A percentile compares a stretch with the other conserved stretches of the same genome.
phyloP scores from a whole-genome alignment of 2,113 vertebrate genomes.

The Dromaius novaehollandiae region DNA sequence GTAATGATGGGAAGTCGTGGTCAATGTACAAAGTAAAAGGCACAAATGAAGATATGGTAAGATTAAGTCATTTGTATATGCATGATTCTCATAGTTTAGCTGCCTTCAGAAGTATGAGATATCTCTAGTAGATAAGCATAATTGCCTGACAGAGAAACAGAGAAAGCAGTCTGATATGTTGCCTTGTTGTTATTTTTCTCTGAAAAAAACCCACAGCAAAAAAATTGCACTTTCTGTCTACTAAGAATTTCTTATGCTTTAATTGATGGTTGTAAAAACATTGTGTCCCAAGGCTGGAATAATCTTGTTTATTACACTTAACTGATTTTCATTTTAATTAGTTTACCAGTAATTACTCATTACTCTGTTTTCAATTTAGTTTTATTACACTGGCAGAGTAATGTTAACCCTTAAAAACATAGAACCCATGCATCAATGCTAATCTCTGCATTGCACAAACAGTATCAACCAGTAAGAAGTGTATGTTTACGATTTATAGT shows the following conservation, averaged over 20 bases:
- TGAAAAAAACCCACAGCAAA: background rate
- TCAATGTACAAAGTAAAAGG: constrained; percentile 94
- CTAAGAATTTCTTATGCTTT: constrained; percentile 34
- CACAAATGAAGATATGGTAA: constrained; percentile 94
- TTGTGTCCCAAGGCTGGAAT: constrained; percentile 24
- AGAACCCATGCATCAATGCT: background rate
- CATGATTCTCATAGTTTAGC: background rate
- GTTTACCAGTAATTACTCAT: constrained; percentile 52
- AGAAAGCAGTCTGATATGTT: background rate
- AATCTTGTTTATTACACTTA: constrained; percentile 65
- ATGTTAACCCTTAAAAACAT: constrained; percentile 42
- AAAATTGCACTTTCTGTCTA: background rate
- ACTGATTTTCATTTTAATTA: constrained; percentile 67
- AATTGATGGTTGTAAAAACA: constrained; percentile 33
- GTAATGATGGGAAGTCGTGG: constrained; percentile 95
- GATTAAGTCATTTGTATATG: background rate
- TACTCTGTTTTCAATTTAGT: constrained; percentile 38
- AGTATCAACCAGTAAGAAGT: background rate
- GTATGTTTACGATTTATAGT: background rate
- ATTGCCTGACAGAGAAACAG: background rate
- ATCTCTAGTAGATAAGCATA: background rate
- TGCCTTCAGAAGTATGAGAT: background rate
- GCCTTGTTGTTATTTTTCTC: background rate
- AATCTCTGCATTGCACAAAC: background rate
- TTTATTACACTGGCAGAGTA: constrained; percentile 47